Evolutionary conservation across 2,888 invertebrate species (phyloP).

Genomic region (Microctonus aethiopoides): DNA sequence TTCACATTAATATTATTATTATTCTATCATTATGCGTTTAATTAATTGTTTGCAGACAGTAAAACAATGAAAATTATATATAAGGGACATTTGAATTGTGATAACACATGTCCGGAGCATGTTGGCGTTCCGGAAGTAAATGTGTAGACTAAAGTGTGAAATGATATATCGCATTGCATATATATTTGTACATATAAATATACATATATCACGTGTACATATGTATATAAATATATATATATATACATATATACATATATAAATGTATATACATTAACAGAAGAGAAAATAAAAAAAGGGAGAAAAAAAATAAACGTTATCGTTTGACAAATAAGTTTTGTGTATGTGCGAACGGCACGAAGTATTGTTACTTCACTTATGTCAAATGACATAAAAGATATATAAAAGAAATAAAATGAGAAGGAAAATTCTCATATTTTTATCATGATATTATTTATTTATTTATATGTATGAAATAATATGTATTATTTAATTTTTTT

Average conservation of each 20-base stretch:
- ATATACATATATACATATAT: constrained; percentile 20
- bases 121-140: constrained; percentile 47
- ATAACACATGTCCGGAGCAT: constrained; percentile 39
- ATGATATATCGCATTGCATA: constrained; percentile 36
- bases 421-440: background rate
- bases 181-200: background rate
- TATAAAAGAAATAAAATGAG: constrained; percentile 4
- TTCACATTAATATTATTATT: too few relatives aligned
- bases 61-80: constrained; percentile 1
- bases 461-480: background rate
- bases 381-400: constrained; percentile 6
- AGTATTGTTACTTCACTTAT: constrained; percentile 1
- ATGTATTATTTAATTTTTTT: background rate
- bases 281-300: constrained; percentile 22
- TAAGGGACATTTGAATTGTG: background rate
- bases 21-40: background rate
- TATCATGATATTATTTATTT: background rate
- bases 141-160: constrained; percentile 37
- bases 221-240: constrained; percentile 7
- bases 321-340: constrained; percentile 26
- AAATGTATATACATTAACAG: constrained; percentile 12
- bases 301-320: constrained; percentile 29
- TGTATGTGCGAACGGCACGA: background rate
- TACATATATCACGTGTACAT: constrained; percentile 17
- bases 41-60: background rate